Evolutionary conservation across 2,113 vertebrate species (phyloP), one percentile per base, ranked within the genome.

Genomic region (Mionectes macconnelli): DNA sequence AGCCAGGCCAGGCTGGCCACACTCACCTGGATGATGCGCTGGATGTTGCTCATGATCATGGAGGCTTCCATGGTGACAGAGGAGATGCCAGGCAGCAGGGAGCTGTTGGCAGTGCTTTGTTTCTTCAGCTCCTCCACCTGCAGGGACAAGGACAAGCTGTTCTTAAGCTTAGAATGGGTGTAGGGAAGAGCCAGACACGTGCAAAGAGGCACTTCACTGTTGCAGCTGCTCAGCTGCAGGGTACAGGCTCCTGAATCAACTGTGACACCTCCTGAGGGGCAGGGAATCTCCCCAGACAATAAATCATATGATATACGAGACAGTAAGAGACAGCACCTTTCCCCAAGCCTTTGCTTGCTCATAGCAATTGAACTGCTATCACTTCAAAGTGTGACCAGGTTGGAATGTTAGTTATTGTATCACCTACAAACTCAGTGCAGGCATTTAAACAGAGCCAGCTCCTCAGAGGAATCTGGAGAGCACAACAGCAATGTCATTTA

Each of bases 41-140:
- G 99, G 88, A 99, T 99, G 87, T 98, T 99, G 97, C 98, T 98
- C 98, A 99, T 98, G 84, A 99, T 98, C 99, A 99, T 99, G 78
- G 98, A 98, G 7, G 99, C 99, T 96, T 99, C 99, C 99, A 99
- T 99, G 0, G 99, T 98, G 59, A 99, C 98, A 5, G 97, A 98
- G 13, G 99, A 98, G 94, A 98, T 95, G 23, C 97, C 96, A 45
- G 98, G 98, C 69, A 99, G 87, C 17, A 98, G 97, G 9, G 98
- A 87, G 17, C 98, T 97, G 42, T 97, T 97, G 37, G 96, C 96
- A 44, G 97, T 64, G 28, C 64, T 97, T 8, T 99, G 98, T 92
- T 98, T 99, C 94, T 99, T 98, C 50, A 99, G 90, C 78, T 99
- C 98, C 66, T 99, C 98, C 25, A 99, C 97, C 99, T 99, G 97